Base-by-base conservation (phyloP, 2,797 vertebrate genomes). In the Hydrocynus forskahlii region DNA sequence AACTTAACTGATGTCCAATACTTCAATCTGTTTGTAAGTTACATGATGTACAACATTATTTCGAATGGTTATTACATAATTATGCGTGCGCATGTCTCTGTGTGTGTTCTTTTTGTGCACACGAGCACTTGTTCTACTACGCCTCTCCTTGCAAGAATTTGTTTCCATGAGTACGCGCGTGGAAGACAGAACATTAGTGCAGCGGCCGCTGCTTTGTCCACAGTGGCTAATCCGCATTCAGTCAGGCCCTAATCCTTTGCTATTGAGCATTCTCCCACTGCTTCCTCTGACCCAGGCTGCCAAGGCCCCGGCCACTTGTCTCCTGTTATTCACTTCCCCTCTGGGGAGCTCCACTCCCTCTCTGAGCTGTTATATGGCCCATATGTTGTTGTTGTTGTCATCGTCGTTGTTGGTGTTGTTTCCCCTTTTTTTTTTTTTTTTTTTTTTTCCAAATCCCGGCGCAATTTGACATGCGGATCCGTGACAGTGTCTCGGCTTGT, bases 351-450 rank as follows among this genome's bases (percentile, higher is more conserved):
- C 21, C 75, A 86, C 89, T 88, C 89, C 89, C 89, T 89, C 85
- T 89, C 90, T 91, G 89, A 91, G 92, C 88, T 92, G 91, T 89
- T 93, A 89, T 89, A 82, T 80, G 87, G 88, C 89, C 91, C 93
- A 94, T 93, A 94, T 94, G 93, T 86, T 93, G 91, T 92, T 92
- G 92, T 91, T 92, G 87, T 92, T 92, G 89, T 93, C 92, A 92
- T 93, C 91, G 89, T 92, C 72, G 68, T 92, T 90, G 52, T 35
- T 59, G 73, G 40, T 55, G 54, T 62, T 70, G 25, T 74, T 79
- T 43, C 68, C n/a, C 35, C 71, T 76, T 45, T 64, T 23, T 8
- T 10, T 71, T 54, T 35, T 10, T 71, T 54, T 35, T 71, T 54
- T 55, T 29, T 38, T 54, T 79, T 63, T 48, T 75, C 16, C 19